phyloP scores from a whole-genome alignment of 2,113 vertebrate species.

The Entomyzon cyanotis region DNA sequence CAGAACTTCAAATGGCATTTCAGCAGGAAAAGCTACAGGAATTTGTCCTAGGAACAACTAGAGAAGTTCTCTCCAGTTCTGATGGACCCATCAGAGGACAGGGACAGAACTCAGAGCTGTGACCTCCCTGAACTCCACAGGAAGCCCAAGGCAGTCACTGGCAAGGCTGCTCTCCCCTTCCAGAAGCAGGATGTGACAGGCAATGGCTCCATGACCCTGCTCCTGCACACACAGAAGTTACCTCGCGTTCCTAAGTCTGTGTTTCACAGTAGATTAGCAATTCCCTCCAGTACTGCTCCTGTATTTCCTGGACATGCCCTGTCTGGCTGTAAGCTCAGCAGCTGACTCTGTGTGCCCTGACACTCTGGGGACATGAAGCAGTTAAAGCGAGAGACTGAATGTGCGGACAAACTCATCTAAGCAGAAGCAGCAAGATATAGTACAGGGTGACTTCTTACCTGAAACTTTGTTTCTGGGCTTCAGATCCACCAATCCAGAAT shows the following conservation, averaged over 20 bases:
- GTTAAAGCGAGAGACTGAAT: constrained; percentile 29
- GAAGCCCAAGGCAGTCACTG: neutral
- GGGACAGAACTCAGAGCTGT: neutral
- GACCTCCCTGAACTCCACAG: neutral
- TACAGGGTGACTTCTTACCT: constrained; percentile 81
- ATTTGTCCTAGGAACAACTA: neutral
- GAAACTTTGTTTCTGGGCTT: constrained; percentile 80
- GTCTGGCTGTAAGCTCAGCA: neutral
- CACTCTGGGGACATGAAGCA: neutral
- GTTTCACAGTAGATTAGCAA: neutral
- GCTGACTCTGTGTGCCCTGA: neutral
- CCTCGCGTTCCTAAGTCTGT: neutral
- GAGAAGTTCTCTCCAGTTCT: neutral
- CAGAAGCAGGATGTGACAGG: neutral
- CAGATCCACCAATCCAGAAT: constrained; percentile 84
- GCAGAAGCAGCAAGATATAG: constrained; percentile 68
- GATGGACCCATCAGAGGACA: neutral
- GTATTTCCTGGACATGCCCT: neutral
- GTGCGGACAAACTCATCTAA: constrained; percentile 57
- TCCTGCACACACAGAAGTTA: neutral
- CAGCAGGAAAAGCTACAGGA: neutral
- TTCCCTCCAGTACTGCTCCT: neutral
- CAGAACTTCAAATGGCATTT: neutral
- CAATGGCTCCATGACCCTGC: neutral
- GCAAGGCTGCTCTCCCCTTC: neutral